Evolutionary conservation across 2,797 vertebrate species (phyloP).

Genomic region (Sebastes diploproa): DNA sequence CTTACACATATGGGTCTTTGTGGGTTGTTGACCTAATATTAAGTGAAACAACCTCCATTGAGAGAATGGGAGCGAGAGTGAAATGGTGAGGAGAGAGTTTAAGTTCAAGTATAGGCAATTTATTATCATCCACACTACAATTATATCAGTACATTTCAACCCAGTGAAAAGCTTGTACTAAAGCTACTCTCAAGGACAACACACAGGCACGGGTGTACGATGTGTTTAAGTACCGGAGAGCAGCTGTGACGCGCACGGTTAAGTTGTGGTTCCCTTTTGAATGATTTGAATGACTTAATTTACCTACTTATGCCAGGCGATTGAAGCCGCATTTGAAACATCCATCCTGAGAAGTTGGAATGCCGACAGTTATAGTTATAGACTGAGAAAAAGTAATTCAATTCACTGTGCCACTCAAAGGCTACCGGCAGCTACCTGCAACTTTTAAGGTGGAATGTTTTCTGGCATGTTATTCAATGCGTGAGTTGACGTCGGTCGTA

Average conservation of each 20-base stretch:
- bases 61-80: background rate
- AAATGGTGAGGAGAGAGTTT: background rate
- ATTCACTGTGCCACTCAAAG: background rate
- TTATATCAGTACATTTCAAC: background rate
- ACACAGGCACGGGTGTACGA: background rate
- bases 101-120: conserved; percentile 4
- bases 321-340: background rate
- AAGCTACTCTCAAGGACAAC: background rate
- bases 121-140: conserved; percentile 1
- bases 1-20: conserved; percentile 12
- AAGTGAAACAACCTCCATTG: conserved; percentile 20
- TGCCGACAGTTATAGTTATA: background rate
- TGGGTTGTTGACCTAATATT: conserved; percentile 33
- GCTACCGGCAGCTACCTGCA: background rate
- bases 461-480: background rate
- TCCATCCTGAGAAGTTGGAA: background rate
- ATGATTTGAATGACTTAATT: background rate
- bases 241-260: background rate
- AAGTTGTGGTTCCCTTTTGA: background rate
- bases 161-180: background rate
- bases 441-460: background rate
- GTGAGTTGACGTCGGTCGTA: background rate
- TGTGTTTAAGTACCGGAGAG: background rate
- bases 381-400: too few species aligned
- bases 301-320: background rate